Percentiles rank a stretch among this genome's conserved stretches.
Conservation (phyloP, 2,113 vertebrate genomes). For the Sarotherodon lohbergeri region DNA sequence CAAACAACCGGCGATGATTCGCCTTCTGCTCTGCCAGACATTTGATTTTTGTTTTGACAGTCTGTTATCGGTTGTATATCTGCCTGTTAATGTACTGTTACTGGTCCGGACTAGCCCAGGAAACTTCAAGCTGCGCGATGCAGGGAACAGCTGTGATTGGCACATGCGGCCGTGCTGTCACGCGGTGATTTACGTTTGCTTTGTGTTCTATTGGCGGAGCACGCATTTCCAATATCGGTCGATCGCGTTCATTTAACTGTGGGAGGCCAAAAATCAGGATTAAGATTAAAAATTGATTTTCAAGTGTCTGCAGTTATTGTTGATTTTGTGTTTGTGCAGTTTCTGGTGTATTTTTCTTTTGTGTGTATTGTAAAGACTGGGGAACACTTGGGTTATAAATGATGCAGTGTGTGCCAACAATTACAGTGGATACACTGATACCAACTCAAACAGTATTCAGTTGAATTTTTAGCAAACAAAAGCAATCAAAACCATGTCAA, state of each 20-base stretch:
- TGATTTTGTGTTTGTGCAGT: neutral
- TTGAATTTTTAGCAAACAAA: neutral
- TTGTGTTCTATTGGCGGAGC: neutral
- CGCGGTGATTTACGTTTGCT: neutral
- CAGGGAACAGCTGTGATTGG: neutral
- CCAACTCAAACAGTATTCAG: neutral
- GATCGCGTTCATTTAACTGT: neutral
- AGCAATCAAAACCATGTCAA: neutral
- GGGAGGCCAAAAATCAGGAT: neutral
- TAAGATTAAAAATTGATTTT: neutral
- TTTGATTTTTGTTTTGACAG: neutral
- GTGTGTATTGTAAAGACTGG: neutral
- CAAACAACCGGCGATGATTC: neutral
- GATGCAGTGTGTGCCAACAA: neutral
- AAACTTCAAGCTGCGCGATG: neutral
- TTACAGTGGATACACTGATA: neutral
- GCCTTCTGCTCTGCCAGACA: neutral
- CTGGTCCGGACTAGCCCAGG: neutral
- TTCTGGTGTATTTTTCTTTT: neutral
- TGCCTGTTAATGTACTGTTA: neutral
- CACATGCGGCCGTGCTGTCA: neutral
- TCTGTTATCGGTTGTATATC: neutral
- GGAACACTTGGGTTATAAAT: neutral
- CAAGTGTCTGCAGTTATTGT: neutral
- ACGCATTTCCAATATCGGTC: neutral